Percentiles rank a stretch among this genome's conserved stretches.
Conservation (phyloP, 1,140 invertebrate species). For the Aphaenogaster floridana region DNA sequence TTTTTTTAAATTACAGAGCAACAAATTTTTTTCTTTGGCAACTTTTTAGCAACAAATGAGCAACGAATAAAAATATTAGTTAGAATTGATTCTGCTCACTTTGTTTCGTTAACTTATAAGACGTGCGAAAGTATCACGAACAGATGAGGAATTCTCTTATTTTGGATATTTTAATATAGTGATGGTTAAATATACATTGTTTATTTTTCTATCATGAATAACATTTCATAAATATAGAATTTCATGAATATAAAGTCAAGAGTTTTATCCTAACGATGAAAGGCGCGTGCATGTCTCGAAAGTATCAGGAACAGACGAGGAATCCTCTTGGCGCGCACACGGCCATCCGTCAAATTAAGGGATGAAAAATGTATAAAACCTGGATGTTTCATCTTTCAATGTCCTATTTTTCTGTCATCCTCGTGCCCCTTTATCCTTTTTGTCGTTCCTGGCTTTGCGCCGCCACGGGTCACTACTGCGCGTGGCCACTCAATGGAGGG, state of each 20-base stretch:
- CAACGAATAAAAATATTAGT: too few relatives aligned
- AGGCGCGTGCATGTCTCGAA: neutral
- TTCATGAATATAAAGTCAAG: constrained; percentile 23
- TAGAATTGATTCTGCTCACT: too few relatives aligned
- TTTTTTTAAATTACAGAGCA: too few relatives aligned
- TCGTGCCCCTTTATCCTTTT: constrained; percentile 31
- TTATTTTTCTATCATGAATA: neutral
- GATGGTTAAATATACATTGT: neutral
- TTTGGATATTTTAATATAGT: neutral
- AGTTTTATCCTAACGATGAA: neutral
- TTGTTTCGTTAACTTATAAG: too few relatives aligned
- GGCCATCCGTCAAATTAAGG: constrained; percentile 81
- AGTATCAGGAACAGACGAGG: neutral
- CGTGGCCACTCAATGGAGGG: constrained; percentile 55
- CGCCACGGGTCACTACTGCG: constrained; percentile 18
- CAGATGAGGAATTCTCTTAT: neutral
- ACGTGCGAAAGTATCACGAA: too few relatives aligned
- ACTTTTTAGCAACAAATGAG: too few relatives aligned
- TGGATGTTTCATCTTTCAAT: constrained; percentile 74
- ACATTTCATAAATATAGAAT: neutral
- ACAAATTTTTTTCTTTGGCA: too few relatives aligned
- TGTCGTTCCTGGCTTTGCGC: constrained; percentile 39
- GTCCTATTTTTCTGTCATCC: constrained; percentile 66
- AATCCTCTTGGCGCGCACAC: constrained; percentile 53
- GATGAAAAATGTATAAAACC: constrained; percentile 80